Percentiles rank a stretch among this genome's conserved stretches.
Evolutionary conservation across 2,888 invertebrate genomes (phyloP).

Genomic region (Idaea straminata): DNA sequence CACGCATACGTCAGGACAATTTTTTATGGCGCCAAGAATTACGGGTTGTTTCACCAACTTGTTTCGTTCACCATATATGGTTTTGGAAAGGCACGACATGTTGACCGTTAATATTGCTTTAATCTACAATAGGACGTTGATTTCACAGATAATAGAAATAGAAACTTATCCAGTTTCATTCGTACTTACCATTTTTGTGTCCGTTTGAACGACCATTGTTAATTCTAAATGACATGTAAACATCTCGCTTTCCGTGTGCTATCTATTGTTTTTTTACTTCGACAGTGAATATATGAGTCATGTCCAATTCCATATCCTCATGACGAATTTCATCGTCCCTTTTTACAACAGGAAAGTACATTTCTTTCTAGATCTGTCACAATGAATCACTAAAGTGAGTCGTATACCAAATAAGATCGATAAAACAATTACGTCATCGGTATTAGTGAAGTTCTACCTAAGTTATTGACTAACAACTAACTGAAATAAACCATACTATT

Average conservation of each 20-base stretch:
- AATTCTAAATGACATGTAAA: conserved; percentile 7
- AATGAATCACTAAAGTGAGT: neutral
- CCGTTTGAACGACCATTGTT: conserved; percentile 13
- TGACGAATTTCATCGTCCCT: conserved; percentile 13
- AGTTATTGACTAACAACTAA: neutral
- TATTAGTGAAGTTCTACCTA: neutral
- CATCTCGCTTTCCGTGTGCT: neutral
- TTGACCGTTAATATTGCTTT: conserved; percentile 45
- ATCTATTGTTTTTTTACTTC: conserved; percentile 12
- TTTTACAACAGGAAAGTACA: conserved; percentile 6
- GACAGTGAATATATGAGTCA: conserved; percentile 12
- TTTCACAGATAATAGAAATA: conserved; percentile 42
- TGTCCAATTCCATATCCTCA: conserved; percentile 18
- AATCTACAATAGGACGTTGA: conserved; percentile 55
- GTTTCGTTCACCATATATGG: conserved; percentile 58
- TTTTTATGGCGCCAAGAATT: conserved; percentile 54
- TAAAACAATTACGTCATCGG: neutral
- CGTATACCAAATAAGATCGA: too few species aligned
- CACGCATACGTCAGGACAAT: conserved; percentile 44
- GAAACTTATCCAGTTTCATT: neutral
- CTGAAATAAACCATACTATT: neutral
- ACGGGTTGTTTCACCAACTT: conserved; percentile 43
- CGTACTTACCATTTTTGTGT: conserved; percentile 7
- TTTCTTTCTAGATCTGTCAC: neutral
- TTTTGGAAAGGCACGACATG: conserved; percentile 59